Conservation (phyloP, 1,140 invertebrate species). For the Scaptomyza pallida region DNA sequence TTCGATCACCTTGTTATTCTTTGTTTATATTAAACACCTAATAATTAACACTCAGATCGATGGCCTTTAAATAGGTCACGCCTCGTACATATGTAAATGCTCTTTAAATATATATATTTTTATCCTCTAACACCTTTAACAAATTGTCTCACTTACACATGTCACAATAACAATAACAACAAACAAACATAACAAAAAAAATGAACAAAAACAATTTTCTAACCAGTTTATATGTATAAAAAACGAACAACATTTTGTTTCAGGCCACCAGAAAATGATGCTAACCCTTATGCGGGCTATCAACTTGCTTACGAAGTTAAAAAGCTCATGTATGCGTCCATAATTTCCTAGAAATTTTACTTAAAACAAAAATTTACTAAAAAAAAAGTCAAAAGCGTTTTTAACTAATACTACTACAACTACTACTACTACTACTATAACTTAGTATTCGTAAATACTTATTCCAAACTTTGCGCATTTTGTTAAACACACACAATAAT, state of each 20-base stretch:
- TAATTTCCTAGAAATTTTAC: constrained; percentile 79
- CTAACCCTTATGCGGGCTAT: constrained; percentile 94
- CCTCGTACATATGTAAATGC: constrained; percentile 73
- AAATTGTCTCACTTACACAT: constrained; percentile 56
- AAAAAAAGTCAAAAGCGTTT: constrained; percentile 60
- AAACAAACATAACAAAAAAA: constrained; percentile 13
- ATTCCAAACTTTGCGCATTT: constrained; percentile 76
- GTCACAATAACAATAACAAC: constrained; percentile 4
- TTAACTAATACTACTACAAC: constrained; percentile 43
- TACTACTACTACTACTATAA: constrained; percentile 36
- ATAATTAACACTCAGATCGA: constrained; percentile 29
- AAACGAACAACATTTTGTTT: constrained; percentile 85
- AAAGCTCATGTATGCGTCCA: constrained; percentile 98
- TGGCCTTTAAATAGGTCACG: constrained; percentile 18
- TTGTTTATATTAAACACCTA: constrained; percentile 30
- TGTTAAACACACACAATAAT: constrained; percentile 69
- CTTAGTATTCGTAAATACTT: constrained; percentile 77
- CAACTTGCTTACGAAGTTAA: constrained; percentile 99
- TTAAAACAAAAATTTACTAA: constrained; percentile 48
- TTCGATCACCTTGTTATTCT: constrained; percentile 26
- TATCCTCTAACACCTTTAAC: constrained; percentile 53
- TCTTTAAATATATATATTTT: constrained; percentile 55
- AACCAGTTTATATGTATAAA: constrained; percentile 78
- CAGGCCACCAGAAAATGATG: constrained; percentile 93
- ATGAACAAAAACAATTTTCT: constrained; percentile 47